These are phyloP conservation scores for Neopelma chrysocephalum DNA, from an alignment of 2,797 vertebrate genomes.

Conservation along the genomic window DNA sequence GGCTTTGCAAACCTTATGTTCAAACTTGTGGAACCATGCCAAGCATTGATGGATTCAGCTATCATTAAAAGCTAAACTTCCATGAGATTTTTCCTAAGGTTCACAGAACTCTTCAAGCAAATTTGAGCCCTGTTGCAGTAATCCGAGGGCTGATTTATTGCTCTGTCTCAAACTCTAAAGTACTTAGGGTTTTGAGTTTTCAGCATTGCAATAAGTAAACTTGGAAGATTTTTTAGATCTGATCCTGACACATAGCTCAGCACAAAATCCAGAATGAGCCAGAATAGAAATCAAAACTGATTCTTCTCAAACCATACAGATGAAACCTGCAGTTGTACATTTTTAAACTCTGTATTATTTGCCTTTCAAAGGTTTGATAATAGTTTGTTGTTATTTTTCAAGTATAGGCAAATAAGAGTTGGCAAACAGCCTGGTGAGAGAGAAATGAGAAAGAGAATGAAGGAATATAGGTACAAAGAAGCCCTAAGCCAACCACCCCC, in stretches of 20 bases:
- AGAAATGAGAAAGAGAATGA: not conserved
- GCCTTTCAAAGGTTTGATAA: not conserved
- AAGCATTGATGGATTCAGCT: not conserved
- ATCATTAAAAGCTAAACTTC: not conserved
- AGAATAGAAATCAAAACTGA: not conserved
- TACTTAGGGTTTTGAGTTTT: not conserved
- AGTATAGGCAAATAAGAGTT: not conserved
- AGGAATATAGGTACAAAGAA: conserved; percentile 16
- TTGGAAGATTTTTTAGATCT: not conserved
- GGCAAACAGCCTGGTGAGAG: not conserved
- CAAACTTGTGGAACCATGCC: not conserved
- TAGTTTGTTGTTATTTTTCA: conserved; percentile 3
- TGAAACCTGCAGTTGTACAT: conserved; percentile 9
- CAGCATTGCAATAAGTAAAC: not conserved
- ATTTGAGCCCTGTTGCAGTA: not conserved
- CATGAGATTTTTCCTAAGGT: conserved; percentile 24
- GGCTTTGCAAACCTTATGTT: not conserved
- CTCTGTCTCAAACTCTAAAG: not conserved
- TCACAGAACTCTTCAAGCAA: not conserved
- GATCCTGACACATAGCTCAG: not conserved
- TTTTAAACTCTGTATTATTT: not conserved
- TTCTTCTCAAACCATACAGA: not conserved
- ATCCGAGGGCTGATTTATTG: not conserved
- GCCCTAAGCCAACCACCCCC: not conserved
- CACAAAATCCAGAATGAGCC: not conserved